Base-by-base conservation (phyloP, 2,113 vertebrate species). In the Monopterus albus region DNA sequence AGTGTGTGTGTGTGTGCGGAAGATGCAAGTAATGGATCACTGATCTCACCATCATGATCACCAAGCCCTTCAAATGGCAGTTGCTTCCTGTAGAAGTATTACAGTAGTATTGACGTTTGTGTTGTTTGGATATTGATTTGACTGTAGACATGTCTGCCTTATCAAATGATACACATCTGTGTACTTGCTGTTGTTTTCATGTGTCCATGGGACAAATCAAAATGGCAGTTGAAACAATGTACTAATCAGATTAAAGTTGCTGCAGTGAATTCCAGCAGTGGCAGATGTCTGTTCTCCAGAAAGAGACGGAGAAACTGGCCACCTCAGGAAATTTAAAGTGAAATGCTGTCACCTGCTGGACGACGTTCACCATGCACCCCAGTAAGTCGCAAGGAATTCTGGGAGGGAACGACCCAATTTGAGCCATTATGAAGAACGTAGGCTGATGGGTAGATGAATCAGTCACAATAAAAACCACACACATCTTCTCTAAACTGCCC, bases 271-370 rank as follows among this genome's bases (percentile, higher is more conserved):
- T 20, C n/a, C 6, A 65, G 58, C 39, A 7, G 7, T 1, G 18
- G 10, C 29, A 5, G 8, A 31, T 31, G 8, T n/a, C n/a, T n/a
- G n/a, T n/a, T n/a, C n/a, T n/a, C n/a, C n/a, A 31, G 8, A 7
- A 31, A 5, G 13, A 52, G 6, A 46, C 40, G 38, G 3, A 18
- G 13, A 20, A 61, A 6, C 1, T 0, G 6, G 20, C 9, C 6
- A 1, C 2, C 3, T 0, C 1, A 45, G 20, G 39, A 61, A 2
- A 80, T 79, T 20, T n/a, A 36, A 78, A 81, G 76, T 64, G 81
- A 69, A 85, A 87, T 43, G 78, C 84, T 90, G 91, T 61, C 89
- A 88, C 73, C 91, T 91, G 81, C 75, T 91, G 91, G 86, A 46
- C 14, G 1, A 0, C 2, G 11, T 47, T 10, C 10, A n/a, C 21